A percentile compares a stretch with the other conserved stretches of the same genome.
Evolutionary conservation across 1,140 invertebrate genomes (phyloP).

Genomic region (Aphidius gifuensis): DNA sequence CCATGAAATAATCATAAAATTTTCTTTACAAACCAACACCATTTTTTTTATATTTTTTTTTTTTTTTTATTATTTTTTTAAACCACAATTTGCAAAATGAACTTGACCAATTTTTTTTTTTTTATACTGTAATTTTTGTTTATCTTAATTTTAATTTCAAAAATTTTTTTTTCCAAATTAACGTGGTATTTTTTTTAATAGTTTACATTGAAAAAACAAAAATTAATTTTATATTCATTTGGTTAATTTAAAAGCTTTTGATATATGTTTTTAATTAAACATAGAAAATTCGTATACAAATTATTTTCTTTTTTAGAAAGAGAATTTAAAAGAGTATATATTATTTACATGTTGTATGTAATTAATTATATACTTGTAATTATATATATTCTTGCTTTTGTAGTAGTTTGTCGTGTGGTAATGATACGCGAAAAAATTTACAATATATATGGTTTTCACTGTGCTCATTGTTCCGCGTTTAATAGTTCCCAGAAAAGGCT

Average conservation of each 20-base stretch:
- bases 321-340: too few relatives aligned
- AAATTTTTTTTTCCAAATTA: neutral
- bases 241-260: too few relatives aligned
- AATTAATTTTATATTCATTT: too few relatives aligned
- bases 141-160: too few relatives aligned
- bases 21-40: constrained; percentile 4
- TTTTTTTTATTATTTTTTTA: neutral
- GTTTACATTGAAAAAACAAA: neutral
- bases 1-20: neutral
- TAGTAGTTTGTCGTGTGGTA: constrained; percentile 34
- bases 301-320: too few relatives aligned
- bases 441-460: constrained; percentile 8
- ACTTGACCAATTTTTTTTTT: too few relatives aligned
- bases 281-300: too few relatives aligned
- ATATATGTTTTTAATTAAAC: too few relatives aligned
- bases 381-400: constrained; percentile 27
- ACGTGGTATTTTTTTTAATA: neutral
- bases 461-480: constrained; percentile 34
- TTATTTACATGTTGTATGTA: too few relatives aligned
- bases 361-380: too few relatives aligned
- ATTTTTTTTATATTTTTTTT: constrained; percentile 24
- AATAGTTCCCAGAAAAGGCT: constrained; percentile 40
- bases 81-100: too few relatives aligned
- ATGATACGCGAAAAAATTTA: constrained; percentile 26
- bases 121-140: too few relatives aligned